These are phyloP conservation scores for Charaxes varanes DNA, from an alignment of 1,140 invertebrate species.

Conservation along the genomic window DNA sequence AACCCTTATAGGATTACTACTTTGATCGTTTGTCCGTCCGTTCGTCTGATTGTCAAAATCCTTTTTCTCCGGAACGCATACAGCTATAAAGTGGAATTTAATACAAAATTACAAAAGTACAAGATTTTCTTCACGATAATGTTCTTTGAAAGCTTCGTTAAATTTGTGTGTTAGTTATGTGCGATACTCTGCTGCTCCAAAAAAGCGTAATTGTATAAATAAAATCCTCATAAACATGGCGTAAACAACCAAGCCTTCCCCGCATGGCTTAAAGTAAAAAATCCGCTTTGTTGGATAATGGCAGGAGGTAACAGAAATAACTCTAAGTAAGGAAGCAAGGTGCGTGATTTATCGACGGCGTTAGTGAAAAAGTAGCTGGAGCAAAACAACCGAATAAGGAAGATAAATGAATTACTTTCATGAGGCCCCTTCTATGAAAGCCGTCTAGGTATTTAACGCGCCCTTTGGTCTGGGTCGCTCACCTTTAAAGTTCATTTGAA, in stretches of 20 bases:
- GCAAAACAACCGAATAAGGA: conserved; percentile 64
- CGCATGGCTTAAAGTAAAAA: conserved; percentile 1
- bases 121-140: too few species aligned
- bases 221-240: neutral
- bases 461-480: conserved; percentile 17
- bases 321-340: conserved; percentile 48
- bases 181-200: too few species aligned
- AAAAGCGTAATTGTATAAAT: conserved; percentile 2
- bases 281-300: conserved; percentile 22
- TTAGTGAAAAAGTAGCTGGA: conserved; percentile 42
- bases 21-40: too few species aligned
- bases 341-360: conserved; percentile 63
- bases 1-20: too few species aligned
- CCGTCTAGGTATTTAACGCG: conserved; percentile 18
- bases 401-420: conserved; percentile 68
- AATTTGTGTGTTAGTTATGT: too few species aligned
- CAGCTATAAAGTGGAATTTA: too few species aligned
- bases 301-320: conserved; percentile 38
- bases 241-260: conserved; percentile 4
- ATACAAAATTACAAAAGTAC: too few species aligned
- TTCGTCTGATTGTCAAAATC: too few species aligned
- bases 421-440: conserved; percentile 40
- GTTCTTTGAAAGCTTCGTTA: too few species aligned
- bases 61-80: too few species aligned
- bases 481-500: neutral